Evolutionary conservation across 2,113 vertebrate genomes (phyloP), one percentile per base, ranked within the genome.

Genomic region (Neomonachus schauinslandi): DNA sequence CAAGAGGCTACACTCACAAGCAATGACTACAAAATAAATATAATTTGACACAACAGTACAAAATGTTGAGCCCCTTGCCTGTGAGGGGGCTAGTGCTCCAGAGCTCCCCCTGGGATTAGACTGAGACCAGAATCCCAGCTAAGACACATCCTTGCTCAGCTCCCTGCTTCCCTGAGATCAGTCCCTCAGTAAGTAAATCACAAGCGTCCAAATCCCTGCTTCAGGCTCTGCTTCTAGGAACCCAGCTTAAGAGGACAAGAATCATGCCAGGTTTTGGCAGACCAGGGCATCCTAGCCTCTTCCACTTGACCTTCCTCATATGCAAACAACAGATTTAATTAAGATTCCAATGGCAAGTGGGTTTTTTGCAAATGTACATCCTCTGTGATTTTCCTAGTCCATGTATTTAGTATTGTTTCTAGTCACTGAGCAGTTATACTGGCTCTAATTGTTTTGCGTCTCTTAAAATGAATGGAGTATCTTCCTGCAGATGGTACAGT

Each of bases 381-480:
- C 24, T 91, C 42, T 74, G 31, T 39, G 14, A 31, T 87, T 95
- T 87, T 89, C 61, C 87, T 13, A 88, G 39, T 49, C 31, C 7
- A 19, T 31, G 16, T 19, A 84, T n/a, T 69, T 81, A 59, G 3
- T 14, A 55, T n/a, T 92, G 51, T 69, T 89, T 89, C 49, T 80
- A 74, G 84, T 63, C 71, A 93, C 33, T 86, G 16, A 89, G 5
- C 6, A 53, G 36, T 91, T 87, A 80, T 16, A 61, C 9, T 77
- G 53, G 36, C 9, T 57, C 16, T 57, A 81, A 55, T 9, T 71
- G 14, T 89, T 95, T 81, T 59, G 15, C 26, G n/a, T 51, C 28
- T 67, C 63, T 96, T 83, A 82, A 91, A 95, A 63, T 51, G 87
- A 91, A 91, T 42, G 22, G 31, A 93, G 2, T 28, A 55, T 72